phyloP scores from a whole-genome alignment of 2,113 vertebrate species.

The Tauraco erythrolophus region DNA sequence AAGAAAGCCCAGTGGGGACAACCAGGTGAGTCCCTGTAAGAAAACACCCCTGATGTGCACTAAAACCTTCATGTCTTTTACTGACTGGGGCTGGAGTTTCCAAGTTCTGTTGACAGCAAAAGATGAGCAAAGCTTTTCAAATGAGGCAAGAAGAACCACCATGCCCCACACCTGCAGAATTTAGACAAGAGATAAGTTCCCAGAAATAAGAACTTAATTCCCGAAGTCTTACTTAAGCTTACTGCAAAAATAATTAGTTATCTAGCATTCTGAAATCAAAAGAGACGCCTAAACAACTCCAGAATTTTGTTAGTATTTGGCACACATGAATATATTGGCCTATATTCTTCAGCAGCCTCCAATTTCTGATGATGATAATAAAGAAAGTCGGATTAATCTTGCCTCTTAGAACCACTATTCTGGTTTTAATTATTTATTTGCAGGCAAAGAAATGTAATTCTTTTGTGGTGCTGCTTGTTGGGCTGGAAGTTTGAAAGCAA shows the following conservation, averaged over 20 bases:
- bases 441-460: neutral
- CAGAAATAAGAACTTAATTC: neutral
- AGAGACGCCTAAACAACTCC: neutral
- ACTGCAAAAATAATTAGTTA: neutral
- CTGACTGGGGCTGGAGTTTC: neutral
- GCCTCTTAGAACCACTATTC: neutral
- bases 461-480: neutral
- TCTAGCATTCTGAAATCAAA: neutral
- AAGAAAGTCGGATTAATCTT: neutral
- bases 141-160: neutral
- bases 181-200: neutral
- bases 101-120: rapidly evolving
- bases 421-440: neutral
- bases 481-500: neutral
- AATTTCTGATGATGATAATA: neutral
- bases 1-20: neutral
- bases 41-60: neutral
- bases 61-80: neutral
- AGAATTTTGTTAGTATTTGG: neutral
- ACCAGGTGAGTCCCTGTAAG: neutral
- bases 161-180: neutral
- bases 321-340: neutral
- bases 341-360: neutral
- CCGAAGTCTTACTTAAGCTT: neutral
- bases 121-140: neutral